Percentiles rank a stretch among this genome's conserved stretches.
Evolutionary conservation across 2,113 vertebrate species (phyloP).

Genomic region (Perca schrenkii): DNA sequence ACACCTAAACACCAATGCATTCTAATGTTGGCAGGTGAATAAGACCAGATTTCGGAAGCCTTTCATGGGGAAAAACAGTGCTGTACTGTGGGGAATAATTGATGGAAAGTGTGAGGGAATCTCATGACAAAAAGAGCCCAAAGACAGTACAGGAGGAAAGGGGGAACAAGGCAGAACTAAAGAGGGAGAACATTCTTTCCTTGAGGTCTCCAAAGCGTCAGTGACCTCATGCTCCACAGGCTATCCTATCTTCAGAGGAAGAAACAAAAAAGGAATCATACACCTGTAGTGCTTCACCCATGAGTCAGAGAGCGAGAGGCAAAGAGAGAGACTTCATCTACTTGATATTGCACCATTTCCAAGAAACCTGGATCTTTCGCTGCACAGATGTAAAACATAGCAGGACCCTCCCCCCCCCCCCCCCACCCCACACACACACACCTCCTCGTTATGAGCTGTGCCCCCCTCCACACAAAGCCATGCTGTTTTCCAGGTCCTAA

Average conservation of each 20-base stretch:
- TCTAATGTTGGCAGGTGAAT: constrained; percentile 22
- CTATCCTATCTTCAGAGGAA: constrained; percentile 62
- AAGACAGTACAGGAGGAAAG: constrained; percentile 28
- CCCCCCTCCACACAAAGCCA: constrained; percentile 51
- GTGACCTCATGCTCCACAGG: constrained; percentile 61
- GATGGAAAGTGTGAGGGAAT: constrained; percentile 23
- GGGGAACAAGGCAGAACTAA: constrained; percentile 20
- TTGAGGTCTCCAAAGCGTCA: constrained; percentile 60
- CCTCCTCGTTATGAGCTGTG: constrained; percentile 12
- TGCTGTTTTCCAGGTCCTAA: constrained; percentile 56
- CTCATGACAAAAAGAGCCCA: constrained; percentile 36
- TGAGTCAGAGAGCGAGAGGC: constrained; percentile 12
- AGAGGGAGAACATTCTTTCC: constrained; percentile 47
- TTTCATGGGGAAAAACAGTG: constrained; percentile 12
- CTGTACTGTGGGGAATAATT: constrained; percentile 19
- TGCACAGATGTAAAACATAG: constrained; percentile 29
- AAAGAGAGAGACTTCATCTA: constrained; percentile 13
- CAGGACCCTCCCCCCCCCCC: constrained; percentile 19
- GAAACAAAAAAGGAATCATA: constrained; percentile 44
- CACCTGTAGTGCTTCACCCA: constrained; percentile 8
- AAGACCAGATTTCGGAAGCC: not conserved
- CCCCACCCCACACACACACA: no score
- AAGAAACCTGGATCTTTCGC: constrained; percentile 4
- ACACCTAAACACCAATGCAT: not conserved
- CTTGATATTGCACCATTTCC: not conserved